Percentiles rank a stretch among this genome's conserved stretches.
phyloP scores from a whole-genome alignment of 23 tunicate species.

The Oikopleura dioica region DNA sequence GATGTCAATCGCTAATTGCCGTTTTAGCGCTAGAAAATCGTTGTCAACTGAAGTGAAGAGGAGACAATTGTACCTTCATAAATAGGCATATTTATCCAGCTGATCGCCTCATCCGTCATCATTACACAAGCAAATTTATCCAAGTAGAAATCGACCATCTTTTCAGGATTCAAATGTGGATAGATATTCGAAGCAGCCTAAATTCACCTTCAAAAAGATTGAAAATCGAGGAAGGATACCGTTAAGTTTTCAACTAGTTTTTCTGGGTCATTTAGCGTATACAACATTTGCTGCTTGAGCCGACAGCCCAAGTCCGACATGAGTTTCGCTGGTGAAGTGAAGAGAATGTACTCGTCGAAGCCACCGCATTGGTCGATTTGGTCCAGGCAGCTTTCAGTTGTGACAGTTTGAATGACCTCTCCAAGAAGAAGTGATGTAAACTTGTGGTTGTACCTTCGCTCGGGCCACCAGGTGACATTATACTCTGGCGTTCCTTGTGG shows the following conservation, averaged over 20 bases:
- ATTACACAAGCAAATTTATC: neutral
- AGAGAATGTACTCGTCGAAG: neutral
- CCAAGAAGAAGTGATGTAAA: constrained; percentile 1
- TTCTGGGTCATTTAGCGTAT: neutral
- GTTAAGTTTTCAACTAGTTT: neutral
- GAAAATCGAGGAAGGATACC: too few relatives aligned
- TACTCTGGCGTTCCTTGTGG: neutral
- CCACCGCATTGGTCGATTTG: neutral
- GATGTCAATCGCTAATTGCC: neutral
- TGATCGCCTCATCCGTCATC: neutral
- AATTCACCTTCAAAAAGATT: too few relatives aligned
- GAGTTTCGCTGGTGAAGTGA: neutral
- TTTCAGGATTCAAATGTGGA: neutral
- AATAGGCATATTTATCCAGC: constrained; percentile 10
- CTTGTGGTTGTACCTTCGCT: neutral
- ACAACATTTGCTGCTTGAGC: constrained; percentile 1
- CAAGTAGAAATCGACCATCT: neutral
- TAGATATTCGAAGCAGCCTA: neutral
- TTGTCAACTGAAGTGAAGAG: neutral
- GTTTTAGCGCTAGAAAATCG: neutral
- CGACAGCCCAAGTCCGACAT: constrained; percentile 1
- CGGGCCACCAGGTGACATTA: constrained; percentile 12
- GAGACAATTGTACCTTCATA: neutral
- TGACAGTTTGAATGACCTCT: constrained; percentile 8
- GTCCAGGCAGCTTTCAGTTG: neutral